Percentiles rank a stretch among this genome's conserved stretches.
Conservation (phyloP, 2,113 vertebrate genomes). For the Perca schrenkii region DNA sequence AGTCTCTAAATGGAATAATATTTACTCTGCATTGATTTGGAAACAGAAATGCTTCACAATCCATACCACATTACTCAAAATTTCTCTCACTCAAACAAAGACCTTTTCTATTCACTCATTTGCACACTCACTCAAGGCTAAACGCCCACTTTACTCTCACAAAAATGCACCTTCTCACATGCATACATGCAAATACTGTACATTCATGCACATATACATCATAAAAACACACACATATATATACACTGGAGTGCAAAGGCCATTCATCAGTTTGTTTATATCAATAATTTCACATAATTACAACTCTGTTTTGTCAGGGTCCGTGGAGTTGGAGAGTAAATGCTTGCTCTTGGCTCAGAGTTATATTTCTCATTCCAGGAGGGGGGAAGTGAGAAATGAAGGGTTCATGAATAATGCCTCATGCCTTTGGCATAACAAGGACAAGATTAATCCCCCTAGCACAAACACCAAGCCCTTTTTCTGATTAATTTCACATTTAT, state of each 20-base stretch:
- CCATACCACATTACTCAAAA: conserved; percentile 23
- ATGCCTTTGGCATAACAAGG: conserved; percentile 78
- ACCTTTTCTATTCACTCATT: conserved; percentile 34
- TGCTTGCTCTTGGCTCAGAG: conserved; percentile 65
- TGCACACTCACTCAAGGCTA: conserved; percentile 26
- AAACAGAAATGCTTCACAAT: conserved; percentile 29
- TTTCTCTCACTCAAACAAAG: conserved; percentile 43
- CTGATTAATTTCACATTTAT: conserved; percentile 83
- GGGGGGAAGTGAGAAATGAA: conserved; percentile 61
- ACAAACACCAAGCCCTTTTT: conserved; percentile 75
- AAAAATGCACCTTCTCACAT: conserved; percentile 18
- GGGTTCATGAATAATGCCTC: conserved; percentile 75
- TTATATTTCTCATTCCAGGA: conserved; percentile 67
- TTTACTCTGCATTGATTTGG: conserved; percentile 59
- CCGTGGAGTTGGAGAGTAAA: conserved; percentile 59
- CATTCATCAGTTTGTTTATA: conserved; percentile 74
- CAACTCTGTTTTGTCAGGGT: conserved; percentile 73
- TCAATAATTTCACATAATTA: conserved; percentile 80
- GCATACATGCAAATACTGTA: conserved; percentile 23
- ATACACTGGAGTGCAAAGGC: conserved; percentile 28
- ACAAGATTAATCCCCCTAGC: conserved; percentile 80
- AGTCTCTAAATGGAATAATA: conserved; percentile 36
- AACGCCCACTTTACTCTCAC: conserved; percentile 6
- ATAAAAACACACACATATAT: neutral
- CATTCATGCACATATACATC: conserved; percentile 23